A percentile compares a stretch with the other conserved stretches of the same genome.
phyloP scores from a whole-genome alignment of 2,888 invertebrate species.

The Notocelia uddmanniana region DNA sequence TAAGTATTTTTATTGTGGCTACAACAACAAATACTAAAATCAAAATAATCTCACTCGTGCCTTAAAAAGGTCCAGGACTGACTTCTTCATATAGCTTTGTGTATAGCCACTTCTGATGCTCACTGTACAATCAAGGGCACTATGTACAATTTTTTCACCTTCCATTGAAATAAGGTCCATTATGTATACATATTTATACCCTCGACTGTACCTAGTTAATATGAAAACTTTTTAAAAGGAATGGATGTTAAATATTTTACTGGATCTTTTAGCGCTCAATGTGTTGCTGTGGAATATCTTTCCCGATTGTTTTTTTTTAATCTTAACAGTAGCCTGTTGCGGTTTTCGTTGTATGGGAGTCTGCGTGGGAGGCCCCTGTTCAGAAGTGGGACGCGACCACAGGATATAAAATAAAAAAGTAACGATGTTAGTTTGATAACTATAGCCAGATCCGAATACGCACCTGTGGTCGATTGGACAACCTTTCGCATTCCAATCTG shows the following conservation, averaged over 20 bases:
- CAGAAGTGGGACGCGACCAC: constrained; percentile 27
- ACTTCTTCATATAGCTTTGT: too few species aligned
- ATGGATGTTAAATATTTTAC: neutral
- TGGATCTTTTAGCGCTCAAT: too few species aligned
- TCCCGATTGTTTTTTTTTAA: neutral
- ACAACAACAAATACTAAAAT: too few species aligned
- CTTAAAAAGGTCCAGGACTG: too few species aligned
- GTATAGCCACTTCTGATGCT: too few species aligned
- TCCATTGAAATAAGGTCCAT: too few species aligned
- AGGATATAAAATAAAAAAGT: constrained; percentile 10
- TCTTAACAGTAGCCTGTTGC: neutral
- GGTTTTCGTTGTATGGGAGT: constrained; percentile 11
- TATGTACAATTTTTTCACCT: too few species aligned
- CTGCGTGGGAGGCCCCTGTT: constrained; percentile 12
- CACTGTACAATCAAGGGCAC: too few species aligned
- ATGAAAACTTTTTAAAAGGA: neutral
- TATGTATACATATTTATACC: too few species aligned
- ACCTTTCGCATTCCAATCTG: neutral
- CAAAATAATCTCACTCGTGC: too few species aligned
- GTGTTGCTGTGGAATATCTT: neutral
- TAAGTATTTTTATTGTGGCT: too few species aligned
- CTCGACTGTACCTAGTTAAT: too few species aligned
- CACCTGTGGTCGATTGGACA: neutral
- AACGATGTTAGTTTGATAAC: neutral
- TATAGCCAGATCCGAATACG: neutral